Percentiles rank a stretch among this genome's conserved stretches.
phyloP scores from a whole-genome alignment of 2,888 invertebrate species.

The Agonopterix arenella region DNA sequence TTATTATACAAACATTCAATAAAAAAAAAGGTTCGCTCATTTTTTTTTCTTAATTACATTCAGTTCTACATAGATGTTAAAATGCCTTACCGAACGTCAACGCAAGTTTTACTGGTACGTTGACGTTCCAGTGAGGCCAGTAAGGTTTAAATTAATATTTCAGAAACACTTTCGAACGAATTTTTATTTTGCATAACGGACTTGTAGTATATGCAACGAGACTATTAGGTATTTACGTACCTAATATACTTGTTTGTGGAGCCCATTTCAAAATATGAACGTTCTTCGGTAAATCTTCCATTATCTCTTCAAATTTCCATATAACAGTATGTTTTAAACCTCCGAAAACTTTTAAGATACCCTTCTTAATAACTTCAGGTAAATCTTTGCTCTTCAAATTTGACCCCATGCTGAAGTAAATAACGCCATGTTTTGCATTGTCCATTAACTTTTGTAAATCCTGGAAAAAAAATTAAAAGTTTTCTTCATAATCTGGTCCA shows the following conservation, averaged over 20 bases:
- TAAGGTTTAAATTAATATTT: no score
- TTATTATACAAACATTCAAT: no score
- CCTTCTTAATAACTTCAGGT: slow-evolving; percentile 26
- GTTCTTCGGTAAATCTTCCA: slow-evolving; percentile 36
- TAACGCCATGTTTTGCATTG: slow-evolving; percentile 39
- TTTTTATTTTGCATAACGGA: no score
- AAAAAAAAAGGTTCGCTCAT: no score
- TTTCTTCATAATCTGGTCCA: no score
- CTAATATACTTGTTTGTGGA: slow-evolving; percentile 37
- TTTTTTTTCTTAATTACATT: no score
- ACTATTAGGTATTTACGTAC: slow-evolving; percentile 16
- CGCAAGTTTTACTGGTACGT: no score
- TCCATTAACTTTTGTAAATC: slow-evolving; percentile 42
- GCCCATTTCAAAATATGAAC: slow-evolving; percentile 46
- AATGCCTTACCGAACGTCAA: no score
- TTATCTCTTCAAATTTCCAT: slow-evolving; percentile 49
- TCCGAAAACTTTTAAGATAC: slow-evolving; percentile 37
- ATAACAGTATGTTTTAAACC: slow-evolving; percentile 47
- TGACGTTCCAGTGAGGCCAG: no score
- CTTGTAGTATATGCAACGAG: no score
- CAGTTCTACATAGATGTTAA: no score
- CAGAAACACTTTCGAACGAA: no score
- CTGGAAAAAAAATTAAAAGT: slow-evolving; percentile 15
- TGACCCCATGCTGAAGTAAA: slow-evolving; percentile 57
- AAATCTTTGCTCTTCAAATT: slow-evolving; percentile 36